Evolutionary conservation across 2,797 vertebrate genomes (phyloP), one percentile per base, ranked within the genome.

Genomic region (Petrocephalus sullivani): DNA sequence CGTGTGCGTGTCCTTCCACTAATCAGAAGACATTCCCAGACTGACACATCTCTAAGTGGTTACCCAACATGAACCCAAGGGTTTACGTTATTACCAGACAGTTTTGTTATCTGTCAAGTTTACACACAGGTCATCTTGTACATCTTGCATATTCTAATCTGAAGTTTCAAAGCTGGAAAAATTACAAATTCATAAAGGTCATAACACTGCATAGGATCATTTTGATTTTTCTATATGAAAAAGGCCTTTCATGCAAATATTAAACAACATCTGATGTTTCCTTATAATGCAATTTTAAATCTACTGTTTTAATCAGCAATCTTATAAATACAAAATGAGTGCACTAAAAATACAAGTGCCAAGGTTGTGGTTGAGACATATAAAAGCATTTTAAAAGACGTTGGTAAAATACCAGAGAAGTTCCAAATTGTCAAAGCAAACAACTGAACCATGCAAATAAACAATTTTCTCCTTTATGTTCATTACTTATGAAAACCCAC

Each of bases 161-260:
- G 51, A 83, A 51, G 51, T 28, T 84, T 21, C 46, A 54, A 84
- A 54, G 82, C 49, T 84, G 10, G 21, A 84, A 84, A 84, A 54
- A 54, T 54, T 23, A 54, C 23, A 23, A 84, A 84, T 84, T 56
- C n/a, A 21, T 81, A 84, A 49, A 67, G 8, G 33, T 64, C 16
- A 49, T 51, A 87, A 87, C 67, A 87, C 19, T 78, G 21, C 16
- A 19, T 56, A 54, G 4, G 10, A 16, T 28, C 53, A 75, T 41
- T 86, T 86, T n/a, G 23, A 86, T 33, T 75, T 78, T 87, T 61
- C n/a, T 67, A 23, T n/a, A 54, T 56, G 28, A 28, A 57, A 75
- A 87, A 87, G 57, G 87, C 46, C 64, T n/a, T 87, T 87, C 49
- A n/a, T 75, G 64, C 9, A 49, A 78, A 87, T 57, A 87, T 57